A percentile compares a stretch with the other conserved stretches of the same genome.
These are phyloP conservation scores for Andricus quercusramuli DNA, from an alignment of 2,888 invertebrate species.

Conservation along the genomic window DNA sequence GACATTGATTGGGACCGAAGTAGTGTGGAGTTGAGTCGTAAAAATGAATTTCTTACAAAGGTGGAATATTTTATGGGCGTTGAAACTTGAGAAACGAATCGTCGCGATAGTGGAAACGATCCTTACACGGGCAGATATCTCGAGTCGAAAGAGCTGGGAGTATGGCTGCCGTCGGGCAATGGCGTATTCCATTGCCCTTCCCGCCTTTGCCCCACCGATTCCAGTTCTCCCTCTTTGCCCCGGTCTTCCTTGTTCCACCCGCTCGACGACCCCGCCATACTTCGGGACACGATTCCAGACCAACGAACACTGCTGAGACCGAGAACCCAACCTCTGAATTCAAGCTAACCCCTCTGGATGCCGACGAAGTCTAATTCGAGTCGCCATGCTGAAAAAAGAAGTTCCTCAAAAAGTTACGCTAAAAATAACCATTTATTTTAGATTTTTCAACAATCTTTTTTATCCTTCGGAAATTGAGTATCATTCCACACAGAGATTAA, in stretches of 20 bases:
- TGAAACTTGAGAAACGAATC: constrained; percentile 41
- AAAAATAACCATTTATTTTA: not conserved
- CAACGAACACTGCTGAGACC: constrained; percentile 31
- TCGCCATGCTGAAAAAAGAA: constrained; percentile 29
- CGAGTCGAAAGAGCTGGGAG: constrained; percentile 55
- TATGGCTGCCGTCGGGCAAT: constrained; percentile 61
- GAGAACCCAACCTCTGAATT: constrained; percentile 35
- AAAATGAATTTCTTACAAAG: constrained; percentile 36
- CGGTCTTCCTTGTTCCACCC: constrained; percentile 46
- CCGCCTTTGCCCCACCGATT: constrained; percentile 61
- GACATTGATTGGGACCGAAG: constrained; percentile 20
- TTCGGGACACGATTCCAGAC: constrained; percentile 53
- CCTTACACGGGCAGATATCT: constrained; percentile 53
- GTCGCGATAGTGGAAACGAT: constrained; percentile 48
- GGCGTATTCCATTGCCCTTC: constrained; percentile 59
- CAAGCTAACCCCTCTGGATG: constrained; percentile 38
- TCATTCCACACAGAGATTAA: not conserved
- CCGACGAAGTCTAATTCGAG: constrained; percentile 32
- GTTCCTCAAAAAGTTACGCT: not conserved
- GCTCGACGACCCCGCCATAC: constrained; percentile 50
- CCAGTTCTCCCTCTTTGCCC: constrained; percentile 54
- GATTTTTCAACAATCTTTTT: not conserved
- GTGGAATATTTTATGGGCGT: constrained; percentile 32
- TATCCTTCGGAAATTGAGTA: not conserved
- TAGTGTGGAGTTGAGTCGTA: constrained; percentile 28